Base-by-base conservation (phyloP, 2,888 invertebrate species). In the Brachyopa scutellaris region DNA sequence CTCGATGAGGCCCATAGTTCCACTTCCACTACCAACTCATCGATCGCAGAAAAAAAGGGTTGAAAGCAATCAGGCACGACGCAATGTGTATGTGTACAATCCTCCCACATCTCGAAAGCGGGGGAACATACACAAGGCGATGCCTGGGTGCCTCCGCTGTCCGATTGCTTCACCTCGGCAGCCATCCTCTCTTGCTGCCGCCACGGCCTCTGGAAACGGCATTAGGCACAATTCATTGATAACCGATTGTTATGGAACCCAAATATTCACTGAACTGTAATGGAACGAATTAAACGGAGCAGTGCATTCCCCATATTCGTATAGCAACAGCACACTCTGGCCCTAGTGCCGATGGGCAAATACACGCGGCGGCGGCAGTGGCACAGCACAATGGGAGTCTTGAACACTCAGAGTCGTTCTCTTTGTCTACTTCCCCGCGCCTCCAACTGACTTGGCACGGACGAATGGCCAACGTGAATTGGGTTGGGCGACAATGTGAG, bases 251-350 rank as follows among this genome's bases (percentile, higher is more conserved):
- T 87, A 86, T 86, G 86, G 86, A 87, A 87, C 87, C 88, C 87
- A 88, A 88, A 88, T 87, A 88, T 86, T 87, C 88, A 88, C 84
- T 88, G 88, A 88, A 88, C 88, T 88, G 88, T 87, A 86, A 87
- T 87, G 87, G 86, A 88, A 88, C 86, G 87, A 87, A 88, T 88
- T 88, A 88, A 88, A 87, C 86, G 87, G 85, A 85, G 85, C 85
- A 84, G 72, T 87, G 86, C 85, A 85, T 85, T 74, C 64, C 76
- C 33, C 9, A 36, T 36, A 36, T n/a, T n/a, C n/a, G 45, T 70
- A 82, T 45, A 59, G 67, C 51, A 47, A 53, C 42, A 59, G 36
- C 38, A 38, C 36, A 59, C 7, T 7, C 19, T 17, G 23, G 40
- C 57, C 15, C 26, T 17, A 33, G 19, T 33, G 11, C 33, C 33